Conservation (phyloP, 2,797 vertebrate genomes). For the Galago senegalensis region DNA sequence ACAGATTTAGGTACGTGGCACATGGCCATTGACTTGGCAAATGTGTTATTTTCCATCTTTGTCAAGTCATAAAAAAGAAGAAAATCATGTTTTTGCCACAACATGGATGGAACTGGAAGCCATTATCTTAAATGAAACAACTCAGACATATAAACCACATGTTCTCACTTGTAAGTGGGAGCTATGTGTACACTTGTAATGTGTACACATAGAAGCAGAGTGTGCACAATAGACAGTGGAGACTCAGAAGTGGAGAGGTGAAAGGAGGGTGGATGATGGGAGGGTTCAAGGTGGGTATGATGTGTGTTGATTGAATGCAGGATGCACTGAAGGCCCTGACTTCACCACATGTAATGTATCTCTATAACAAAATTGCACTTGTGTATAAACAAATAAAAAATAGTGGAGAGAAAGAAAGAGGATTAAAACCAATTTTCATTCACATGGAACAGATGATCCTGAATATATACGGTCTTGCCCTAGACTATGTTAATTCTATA, state of each 20-base stretch:
- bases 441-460: neutral
- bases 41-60: slow-evolving; percentile 50
- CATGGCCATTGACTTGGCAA: neutral
- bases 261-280: neutral
- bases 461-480: neutral
- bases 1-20: neutral
- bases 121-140: neutral
- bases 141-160: neutral
- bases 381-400: neutral
- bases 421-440: slow-evolving; percentile 13
- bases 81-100: neutral
- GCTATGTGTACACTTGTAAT: neutral
- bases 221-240: neutral
- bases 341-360: neutral
- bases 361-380: neutral
- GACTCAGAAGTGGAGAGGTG: neutral
- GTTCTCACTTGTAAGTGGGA: neutral
- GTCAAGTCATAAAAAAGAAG: neutral
- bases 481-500: neutral
- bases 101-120: neutral
- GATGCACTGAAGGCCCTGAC: neutral
- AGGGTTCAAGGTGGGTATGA: neutral
- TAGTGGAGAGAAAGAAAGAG: neutral
- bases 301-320: neutral
- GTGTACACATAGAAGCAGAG: neutral